A percentile compares a stretch with the other conserved stretches of the same genome.
Evolutionary conservation across 2,888 invertebrate genomes (phyloP).

Genomic region (Sabatieria punctata): DNA sequence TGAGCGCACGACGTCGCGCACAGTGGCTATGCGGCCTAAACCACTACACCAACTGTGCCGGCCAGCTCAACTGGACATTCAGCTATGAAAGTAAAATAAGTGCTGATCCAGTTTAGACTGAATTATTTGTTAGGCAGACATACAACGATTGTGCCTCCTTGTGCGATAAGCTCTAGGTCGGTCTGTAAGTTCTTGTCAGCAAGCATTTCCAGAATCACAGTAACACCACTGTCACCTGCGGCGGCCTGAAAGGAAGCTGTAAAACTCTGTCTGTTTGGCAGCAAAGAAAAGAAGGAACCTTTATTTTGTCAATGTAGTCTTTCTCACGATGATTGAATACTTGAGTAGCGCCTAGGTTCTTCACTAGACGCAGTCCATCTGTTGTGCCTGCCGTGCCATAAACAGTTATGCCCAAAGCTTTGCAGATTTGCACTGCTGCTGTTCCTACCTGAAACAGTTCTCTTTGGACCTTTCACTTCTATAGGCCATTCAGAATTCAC

Average conservation of each 20-base stretch:
- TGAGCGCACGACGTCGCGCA: no score
- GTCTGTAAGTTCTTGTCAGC: constrained; percentile 41
- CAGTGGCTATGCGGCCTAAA: no score
- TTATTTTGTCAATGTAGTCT: constrained; percentile 17
- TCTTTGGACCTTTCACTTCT: no score
- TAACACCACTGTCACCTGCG: constrained; percentile 35
- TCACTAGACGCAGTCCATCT: constrained; percentile 36
- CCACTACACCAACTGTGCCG: no score
- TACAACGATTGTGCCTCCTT: background rate
- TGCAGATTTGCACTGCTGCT: constrained; percentile 40
- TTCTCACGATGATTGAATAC: constrained; percentile 38
- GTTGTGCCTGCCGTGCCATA: constrained; percentile 41
- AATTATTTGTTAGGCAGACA: no score
- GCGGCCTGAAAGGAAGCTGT: constrained; percentile 13
- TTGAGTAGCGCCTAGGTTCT: constrained; percentile 36
- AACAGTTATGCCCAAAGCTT: constrained; percentile 32
- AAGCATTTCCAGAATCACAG: constrained; percentile 43
- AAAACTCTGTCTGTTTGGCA: no score
- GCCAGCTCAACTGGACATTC: no score
- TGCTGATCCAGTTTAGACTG: no score
- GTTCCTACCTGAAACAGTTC: constrained; percentile 33
- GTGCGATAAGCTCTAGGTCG: constrained; percentile 35
- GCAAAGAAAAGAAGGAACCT: no score
- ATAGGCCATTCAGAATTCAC: no score
- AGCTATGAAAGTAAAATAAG: no score